Evolutionary conservation across 2,888 invertebrate genomes (phyloP).

Genomic region (Watsonalla cultraria): DNA sequence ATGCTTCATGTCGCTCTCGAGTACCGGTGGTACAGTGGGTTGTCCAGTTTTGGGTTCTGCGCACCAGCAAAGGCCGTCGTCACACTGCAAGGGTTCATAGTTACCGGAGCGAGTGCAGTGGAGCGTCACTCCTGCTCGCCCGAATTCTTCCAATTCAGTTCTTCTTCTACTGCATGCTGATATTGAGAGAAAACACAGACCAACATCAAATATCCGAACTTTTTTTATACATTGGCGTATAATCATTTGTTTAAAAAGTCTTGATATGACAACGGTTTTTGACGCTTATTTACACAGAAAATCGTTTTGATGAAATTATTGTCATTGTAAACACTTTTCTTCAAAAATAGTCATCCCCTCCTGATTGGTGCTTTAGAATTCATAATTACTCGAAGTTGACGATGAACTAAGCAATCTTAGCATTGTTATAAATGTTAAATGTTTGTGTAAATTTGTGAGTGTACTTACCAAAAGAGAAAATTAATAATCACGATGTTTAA

Average conservation of each 20-base stretch:
- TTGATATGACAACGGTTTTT: conserved; percentile 5
- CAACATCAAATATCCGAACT: background rate
- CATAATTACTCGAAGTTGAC: conserved; percentile 1
- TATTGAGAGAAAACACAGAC: conserved; percentile 2
- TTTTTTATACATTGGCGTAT: background rate
- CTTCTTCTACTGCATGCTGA: conserved; percentile 81
- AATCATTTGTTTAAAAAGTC: background rate
- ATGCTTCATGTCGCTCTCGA: conserved; percentile 75
- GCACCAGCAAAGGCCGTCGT: conserved; percentile 84
- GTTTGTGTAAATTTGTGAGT: background rate
- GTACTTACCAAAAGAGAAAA: background rate
- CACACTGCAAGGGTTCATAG: conserved; percentile 84
- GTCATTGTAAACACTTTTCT: conserved; percentile 4
- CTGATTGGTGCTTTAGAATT: background rate
- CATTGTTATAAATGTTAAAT: conserved; percentile 3
- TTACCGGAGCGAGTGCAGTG: conserved; percentile 83
- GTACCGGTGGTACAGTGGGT: conserved; percentile 74
- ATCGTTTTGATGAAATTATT: conserved; percentile 20
- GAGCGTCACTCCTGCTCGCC: conserved; percentile 70
- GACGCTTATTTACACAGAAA: conserved; percentile 8
- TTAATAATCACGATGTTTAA: background rate
- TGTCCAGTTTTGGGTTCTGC: conserved; percentile 80
- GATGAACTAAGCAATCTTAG: conserved; percentile 6
- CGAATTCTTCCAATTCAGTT: conserved; percentile 69
- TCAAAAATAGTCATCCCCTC: no score